Base-by-base conservation (phyloP, 2,888 invertebrate genomes). In the Scrobipalpa costella region DNA sequence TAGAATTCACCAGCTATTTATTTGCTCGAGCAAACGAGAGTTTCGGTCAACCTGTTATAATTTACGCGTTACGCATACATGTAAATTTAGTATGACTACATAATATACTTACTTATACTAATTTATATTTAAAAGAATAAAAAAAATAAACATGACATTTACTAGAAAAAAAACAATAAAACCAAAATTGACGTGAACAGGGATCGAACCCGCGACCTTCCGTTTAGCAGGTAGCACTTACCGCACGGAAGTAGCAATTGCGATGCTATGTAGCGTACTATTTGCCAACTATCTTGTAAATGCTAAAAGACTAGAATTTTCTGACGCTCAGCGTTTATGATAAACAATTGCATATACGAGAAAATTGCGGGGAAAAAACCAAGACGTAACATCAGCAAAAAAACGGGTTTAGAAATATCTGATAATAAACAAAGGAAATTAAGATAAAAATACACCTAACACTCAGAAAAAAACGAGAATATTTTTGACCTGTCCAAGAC, bases 361-460 rank as follows among this genome's bases (percentile, higher is more conserved):
- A 49, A 55, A 55, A 55, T 55, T 55, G 33, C 55, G 3, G 55
- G 33, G 21, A 33, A 55, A 52, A 55, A 55, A 15, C 49, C 17
- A 19, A 11, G 3, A 8, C 15, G 19, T 17, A 19, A 49, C 49
- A 19, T 19, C 19, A 49, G 40, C 49, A 49, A 19, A 15, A 19
- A 49, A 49, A 49, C 49, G 3, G 7, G 6, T 19, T 49, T 49
- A 8, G 17, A 49, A 40, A 40, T 40, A 19, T 49, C 17, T 17
- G 9, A 19, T 17, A 2, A 13, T 15, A 19, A 49, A 49, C 15
- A 19, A 8, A 40, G n/a, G n/a, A n/a, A n/a, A n/a, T n/a, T n/a
- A n/a, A n/a, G n/a, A n/a, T n/a, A n/a, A n/a, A n/a, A n/a, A n/a
- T n/a, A n/a, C n/a, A n/a, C n/a, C n/a, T n/a, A n/a, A n/a, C n/a